phyloP scores from a whole-genome alignment of 2,797 vertebrate genomes.

The Odontamblyopus rebecca region DNA sequence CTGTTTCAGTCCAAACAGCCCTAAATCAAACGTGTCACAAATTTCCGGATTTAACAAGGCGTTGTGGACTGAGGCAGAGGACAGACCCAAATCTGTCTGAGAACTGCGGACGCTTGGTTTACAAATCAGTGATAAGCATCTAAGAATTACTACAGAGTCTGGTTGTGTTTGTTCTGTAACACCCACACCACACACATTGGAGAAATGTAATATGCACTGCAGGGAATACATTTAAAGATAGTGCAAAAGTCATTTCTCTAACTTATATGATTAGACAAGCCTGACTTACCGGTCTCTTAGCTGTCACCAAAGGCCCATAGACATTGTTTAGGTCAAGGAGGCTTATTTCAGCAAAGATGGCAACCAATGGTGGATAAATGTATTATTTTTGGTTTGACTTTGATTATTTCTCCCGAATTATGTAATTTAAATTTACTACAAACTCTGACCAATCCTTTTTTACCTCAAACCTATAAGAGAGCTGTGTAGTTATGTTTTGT shows the following conservation, averaged over 20 bases:
- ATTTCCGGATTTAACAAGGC: constrained; percentile 76
- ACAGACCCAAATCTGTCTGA: constrained; percentile 59
- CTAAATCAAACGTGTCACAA: constrained; percentile 81
- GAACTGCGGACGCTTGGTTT: constrained; percentile 30
- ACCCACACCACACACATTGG: neutral
- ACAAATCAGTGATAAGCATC: constrained; percentile 52
- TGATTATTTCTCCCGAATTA: no score
- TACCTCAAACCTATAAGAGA: no score
- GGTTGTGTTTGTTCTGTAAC: constrained; percentile 28
- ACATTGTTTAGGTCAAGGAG: neutral
- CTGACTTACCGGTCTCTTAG: neutral
- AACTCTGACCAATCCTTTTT: no score
- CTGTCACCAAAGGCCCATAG: neutral
- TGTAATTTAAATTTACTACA: no score
- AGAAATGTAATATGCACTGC: neutral
- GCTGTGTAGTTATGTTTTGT: no score
- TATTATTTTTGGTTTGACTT: no score
- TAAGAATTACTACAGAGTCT: constrained; percentile 18
- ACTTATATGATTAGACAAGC: neutral
- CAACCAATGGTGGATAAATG: no score
- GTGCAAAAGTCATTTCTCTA: neutral
- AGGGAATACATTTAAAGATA: neutral
- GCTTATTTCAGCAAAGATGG: no score
- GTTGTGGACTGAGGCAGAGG: constrained; percentile 38
- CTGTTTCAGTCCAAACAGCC: constrained; percentile 80